Base-by-base conservation (phyloP, 2,888 invertebrate species). In the Rosalia funebris region DNA sequence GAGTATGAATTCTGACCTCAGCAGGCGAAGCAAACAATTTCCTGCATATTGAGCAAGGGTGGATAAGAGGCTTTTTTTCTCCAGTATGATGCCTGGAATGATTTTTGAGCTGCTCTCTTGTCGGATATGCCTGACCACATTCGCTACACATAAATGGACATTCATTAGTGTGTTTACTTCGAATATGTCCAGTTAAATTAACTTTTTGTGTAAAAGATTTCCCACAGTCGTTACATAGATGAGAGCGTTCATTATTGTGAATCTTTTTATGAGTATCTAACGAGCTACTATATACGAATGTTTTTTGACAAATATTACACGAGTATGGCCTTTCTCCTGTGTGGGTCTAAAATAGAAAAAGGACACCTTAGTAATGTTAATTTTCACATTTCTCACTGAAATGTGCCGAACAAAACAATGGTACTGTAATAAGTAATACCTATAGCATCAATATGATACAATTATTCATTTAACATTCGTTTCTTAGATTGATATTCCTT, bases 111-210 rank as follows among this genome's bases (percentile, higher is more conserved):
- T 75, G 71, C 37, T 70, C 70, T 60, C 70, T 69, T 1, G 71
- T 71, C 0, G 73, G 69, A 60, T 62, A 76, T 0, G 72, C 66
- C 44, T 71, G 66, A 1, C 72, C 72, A 60, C 76, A 77, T 16
- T 70, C 65, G 46, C 66, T 72, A 50, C 76, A 77, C 67, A 73
- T 71, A 44, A 71, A 75, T n/a, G 75, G 75, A 42, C 74, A 71
- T 55, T 75, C 76, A 19, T 69, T 70, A 1, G 75, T 73, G 53
- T 75, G 75, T 42, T 71, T 73, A 1, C 68, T 66, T 20, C 75
- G 64, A 12, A 74, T 69, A 45, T 75, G 75, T 16, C 64, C 68
- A 10, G 69, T 57, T 34, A 75, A 60, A 53, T 72, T 74, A 7
- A 67, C 69, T 62, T 74, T 75, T 44, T 75, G 75, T 1, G 72